Evolutionary conservation across 2,797 vertebrate genomes (phyloP), one percentile per base, ranked within the genome.

Genomic region (Danio aesculapii): DNA sequence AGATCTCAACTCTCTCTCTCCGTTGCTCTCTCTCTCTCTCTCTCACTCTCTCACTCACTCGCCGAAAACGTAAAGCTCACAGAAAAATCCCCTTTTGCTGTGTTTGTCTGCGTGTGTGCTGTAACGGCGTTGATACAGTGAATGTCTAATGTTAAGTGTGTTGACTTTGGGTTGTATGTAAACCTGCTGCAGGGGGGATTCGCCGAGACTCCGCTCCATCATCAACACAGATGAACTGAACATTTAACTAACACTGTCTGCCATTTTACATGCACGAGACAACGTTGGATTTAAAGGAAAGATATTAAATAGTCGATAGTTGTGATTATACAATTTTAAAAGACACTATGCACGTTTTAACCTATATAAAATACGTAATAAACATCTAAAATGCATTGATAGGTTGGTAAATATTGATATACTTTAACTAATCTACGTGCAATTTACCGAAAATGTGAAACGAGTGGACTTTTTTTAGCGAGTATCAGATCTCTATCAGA

Each of bases 1-100:
- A 94, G 92, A 95, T 93, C 95, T 96, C 95, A 95, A 92, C 95
- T 95, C 95, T 93, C 94, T 93, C 93, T 92, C 91, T 91, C 93
- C 92, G 94, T 95, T 95, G 89, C 88, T 85, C 87, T 87, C 89
- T 88, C 88, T n/a, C n/a, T n/a, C n/a, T n/a, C n/a, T 79, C 87
- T 61, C 88, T 30, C 88, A 73, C 88, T 52, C 88, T 70, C 88
- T 46, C 89, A 39, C 81, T 61, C 87, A 49, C 85, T 66, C 86
- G 9, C 85, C 10, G 81, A 92, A 91, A 69, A 75, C 82, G 66
- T 67, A 71, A 75, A 78, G 70, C 55, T 74, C 62, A 63, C 1
- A 62, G 55, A 79, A 79, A n/a, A 49, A 70, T 47, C 44, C 52
- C 7, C 76, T 47, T 68, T 75, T 47, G 39, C 55, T 13, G 78